These are phyloP conservation scores for Rhynchophorus ferrugineus DNA, from an alignment of 1,140 invertebrate genomes.

Conservation along the genomic window DNA sequence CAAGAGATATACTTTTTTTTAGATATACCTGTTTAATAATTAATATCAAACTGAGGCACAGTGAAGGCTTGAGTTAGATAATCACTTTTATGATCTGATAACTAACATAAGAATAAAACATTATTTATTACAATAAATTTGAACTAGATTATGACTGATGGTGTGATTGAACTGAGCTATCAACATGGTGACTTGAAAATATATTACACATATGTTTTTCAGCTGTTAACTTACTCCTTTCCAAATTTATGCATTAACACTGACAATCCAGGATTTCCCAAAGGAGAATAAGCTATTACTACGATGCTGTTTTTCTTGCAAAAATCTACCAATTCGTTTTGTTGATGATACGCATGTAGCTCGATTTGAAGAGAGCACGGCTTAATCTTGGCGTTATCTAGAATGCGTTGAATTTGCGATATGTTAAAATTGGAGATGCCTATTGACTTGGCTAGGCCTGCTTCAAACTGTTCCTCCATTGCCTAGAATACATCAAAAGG, in stretches of 20 bases:
- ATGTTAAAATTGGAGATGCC: constrained; percentile 78
- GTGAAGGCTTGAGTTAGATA: too few relatives aligned
- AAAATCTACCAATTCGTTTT: constrained; percentile 63
- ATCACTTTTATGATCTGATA: too few relatives aligned
- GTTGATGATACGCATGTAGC: constrained; percentile 76
- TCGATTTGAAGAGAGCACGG: constrained; percentile 73
- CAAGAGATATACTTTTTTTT: too few relatives aligned
- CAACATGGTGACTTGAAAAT: too few relatives aligned
- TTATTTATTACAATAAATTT: too few relatives aligned
- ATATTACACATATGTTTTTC: too few relatives aligned
- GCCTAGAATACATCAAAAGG: too few relatives aligned
- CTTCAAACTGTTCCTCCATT: constrained; percentile 66
- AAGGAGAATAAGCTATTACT: constrained; percentile 75
- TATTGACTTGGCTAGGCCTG: constrained; percentile 59
- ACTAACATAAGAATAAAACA: too few relatives aligned
- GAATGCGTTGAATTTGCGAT: constrained; percentile 56
- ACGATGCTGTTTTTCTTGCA: constrained; percentile 64
- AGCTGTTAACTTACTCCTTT: constrained; percentile 38
- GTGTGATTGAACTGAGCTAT: too few relatives aligned
- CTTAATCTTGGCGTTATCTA: constrained; percentile 55
- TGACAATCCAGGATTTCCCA: constrained; percentile 63
- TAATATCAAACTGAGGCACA: too few relatives aligned
- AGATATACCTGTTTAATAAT: too few relatives aligned
- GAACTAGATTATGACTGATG: too few relatives aligned
- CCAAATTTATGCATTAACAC: constrained; percentile 43